These are phyloP conservation scores for Drosophila repleta DNA, from an alignment of 1,140 invertebrate species.

Conservation along the genomic window DNA sequence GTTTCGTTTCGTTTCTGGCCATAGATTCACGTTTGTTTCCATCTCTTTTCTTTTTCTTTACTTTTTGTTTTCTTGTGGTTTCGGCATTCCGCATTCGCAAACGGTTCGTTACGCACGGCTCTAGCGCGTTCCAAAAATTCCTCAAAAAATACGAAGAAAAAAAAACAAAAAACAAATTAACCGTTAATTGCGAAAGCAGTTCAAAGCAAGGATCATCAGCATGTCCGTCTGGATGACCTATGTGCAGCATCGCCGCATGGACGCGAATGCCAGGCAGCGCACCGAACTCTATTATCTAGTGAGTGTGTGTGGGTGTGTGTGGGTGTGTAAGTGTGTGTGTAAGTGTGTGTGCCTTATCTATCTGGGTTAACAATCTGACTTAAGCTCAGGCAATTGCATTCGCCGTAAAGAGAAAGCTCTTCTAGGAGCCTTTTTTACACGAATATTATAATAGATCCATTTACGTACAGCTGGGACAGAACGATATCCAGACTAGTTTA, in stretches of 20 bases:
- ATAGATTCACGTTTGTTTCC: not conserved
- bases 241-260: slow-evolving; percentile 79
- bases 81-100: slow-evolving; percentile 41
- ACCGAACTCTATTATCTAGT: slow-evolving; percentile 75
- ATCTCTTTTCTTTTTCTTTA: not conserved
- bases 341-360: not conserved
- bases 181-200: not conserved
- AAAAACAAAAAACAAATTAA: not conserved
- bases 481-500: no score
- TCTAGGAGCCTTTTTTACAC: no score
- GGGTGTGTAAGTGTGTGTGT: slow-evolving; percentile 18
- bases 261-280: slow-evolving; percentile 70
- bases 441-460: no score
- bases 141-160: not conserved
- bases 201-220: not conserved
- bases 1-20: slow-evolving; percentile 37
- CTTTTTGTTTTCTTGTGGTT: slow-evolving; percentile 1
- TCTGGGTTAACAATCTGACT: no score
- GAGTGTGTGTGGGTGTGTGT: slow-evolving; percentile 43
- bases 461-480: no score
- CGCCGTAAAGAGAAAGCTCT: no score
- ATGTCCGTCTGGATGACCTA: slow-evolving; percentile 85
- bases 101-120: slow-evolving; percentile 4
- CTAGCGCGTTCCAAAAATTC: not conserved
- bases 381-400: no score